Evolutionary conservation across 2,888 invertebrate species (phyloP).

Genomic region (Agonopterix arenella): DNA sequence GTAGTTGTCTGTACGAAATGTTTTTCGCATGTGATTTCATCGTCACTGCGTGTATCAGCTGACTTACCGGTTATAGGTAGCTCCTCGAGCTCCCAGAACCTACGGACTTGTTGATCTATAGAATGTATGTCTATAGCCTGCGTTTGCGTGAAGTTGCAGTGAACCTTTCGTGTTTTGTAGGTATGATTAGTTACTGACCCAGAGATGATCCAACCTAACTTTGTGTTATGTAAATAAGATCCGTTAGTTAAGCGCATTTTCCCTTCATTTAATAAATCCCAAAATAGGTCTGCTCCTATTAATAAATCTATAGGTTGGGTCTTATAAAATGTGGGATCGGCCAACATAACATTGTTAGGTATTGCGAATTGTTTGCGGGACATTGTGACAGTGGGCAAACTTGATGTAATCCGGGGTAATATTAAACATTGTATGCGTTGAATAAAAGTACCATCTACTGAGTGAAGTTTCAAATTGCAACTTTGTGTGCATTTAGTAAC

Average conservation of each 20-base stretch:
- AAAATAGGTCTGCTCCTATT: slow-evolving; percentile 7
- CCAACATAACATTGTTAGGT: slow-evolving; percentile 7
- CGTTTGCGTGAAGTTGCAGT: slow-evolving; percentile 8
- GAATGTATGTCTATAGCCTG: not conserved
- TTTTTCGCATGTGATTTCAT: slow-evolving; percentile 7
- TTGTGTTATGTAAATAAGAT: slow-evolving; percentile 4
- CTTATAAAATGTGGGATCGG: not conserved
- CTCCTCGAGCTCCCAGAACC: slow-evolving; percentile 14
- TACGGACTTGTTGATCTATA: slow-evolving; percentile 7
- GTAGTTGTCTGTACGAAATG: slow-evolving; percentile 7
- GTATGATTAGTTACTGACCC: slow-evolving; percentile 3
- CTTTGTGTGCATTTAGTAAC: too few relatives aligned
- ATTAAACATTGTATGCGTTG: too few relatives aligned
- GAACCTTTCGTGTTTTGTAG: slow-evolving; percentile 4
- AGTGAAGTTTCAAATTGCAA: too few relatives aligned
- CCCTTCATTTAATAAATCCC: not conserved
- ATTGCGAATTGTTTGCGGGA: not conserved
- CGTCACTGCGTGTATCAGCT: not conserved
- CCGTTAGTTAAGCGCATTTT: slow-evolving; percentile 7
- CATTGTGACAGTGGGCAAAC: too few relatives aligned
- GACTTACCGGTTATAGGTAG: not conserved
- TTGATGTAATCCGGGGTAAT: too few relatives aligned
- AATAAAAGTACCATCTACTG: too few relatives aligned
- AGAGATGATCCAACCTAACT: slow-evolving; percentile 12
- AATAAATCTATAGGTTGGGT: slow-evolving; percentile 5